Conservation (phyloP, 2,797 vertebrate species). For the Sebastes iracundus region DNA sequence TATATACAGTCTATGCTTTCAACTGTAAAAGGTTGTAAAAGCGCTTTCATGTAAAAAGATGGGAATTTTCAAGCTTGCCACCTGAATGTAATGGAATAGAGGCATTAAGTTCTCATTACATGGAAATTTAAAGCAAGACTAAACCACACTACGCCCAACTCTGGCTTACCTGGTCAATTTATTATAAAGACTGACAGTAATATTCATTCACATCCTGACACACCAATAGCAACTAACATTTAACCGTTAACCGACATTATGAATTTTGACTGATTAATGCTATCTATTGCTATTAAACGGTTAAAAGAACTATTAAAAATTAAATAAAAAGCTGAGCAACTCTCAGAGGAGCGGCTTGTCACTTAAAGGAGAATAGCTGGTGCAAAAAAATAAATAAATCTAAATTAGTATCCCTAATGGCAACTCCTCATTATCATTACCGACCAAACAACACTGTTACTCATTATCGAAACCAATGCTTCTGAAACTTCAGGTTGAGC, state of each 20-base stretch:
- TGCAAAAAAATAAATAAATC: rapidly evolving
- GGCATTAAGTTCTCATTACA: neutral
- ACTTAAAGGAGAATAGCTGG: neutral
- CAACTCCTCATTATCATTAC: neutral
- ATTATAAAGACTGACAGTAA: neutral
- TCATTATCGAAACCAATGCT: conserved; percentile 15
- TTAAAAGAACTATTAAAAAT: neutral
- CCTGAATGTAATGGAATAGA: neutral
- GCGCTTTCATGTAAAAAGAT: neutral
- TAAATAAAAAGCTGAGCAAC: neutral
- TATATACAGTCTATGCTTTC: neutral
- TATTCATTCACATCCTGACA: neutral
- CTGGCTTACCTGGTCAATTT: neutral
- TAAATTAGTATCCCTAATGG: neutral
- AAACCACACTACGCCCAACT: neutral
- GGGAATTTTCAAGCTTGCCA: neutral
- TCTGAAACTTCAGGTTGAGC: neutral
- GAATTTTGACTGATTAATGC: too few relatives aligned
- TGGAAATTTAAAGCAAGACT: neutral
- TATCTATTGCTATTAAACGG: too few relatives aligned
- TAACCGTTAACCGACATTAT: too few relatives aligned
- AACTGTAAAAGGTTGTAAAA: neutral
- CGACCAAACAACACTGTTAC: neutral
- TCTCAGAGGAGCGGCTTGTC: neutral
- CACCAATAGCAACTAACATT: neutral